phyloP scores from a whole-genome alignment of 2,113 vertebrate genomes.

The Tragelaphus imberbis region DNA sequence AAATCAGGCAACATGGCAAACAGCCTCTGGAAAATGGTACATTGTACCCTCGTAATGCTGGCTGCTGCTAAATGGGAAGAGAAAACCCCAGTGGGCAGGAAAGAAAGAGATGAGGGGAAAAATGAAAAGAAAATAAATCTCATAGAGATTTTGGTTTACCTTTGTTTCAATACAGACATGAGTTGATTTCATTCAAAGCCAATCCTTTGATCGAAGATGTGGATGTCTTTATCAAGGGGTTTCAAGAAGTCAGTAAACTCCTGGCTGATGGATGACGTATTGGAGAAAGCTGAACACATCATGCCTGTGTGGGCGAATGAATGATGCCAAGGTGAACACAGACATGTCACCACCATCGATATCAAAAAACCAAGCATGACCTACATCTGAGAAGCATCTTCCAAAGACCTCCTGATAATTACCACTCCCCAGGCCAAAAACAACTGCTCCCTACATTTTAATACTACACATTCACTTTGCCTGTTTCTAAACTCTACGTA shows the following conservation, averaged over 20 bases:
- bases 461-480: not conserved
- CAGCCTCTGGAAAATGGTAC: too few relatives aligned
- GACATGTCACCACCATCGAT: rapidly evolving
- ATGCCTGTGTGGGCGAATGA: rapidly evolving
- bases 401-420: not conserved
- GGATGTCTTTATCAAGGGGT: not conserved
- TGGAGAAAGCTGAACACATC: rapidly evolving
- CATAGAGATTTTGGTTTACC: not conserved
- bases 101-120: not conserved
- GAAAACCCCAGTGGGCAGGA: not conserved
- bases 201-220: not conserved
- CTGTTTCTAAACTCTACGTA: not conserved
- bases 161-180: not conserved
- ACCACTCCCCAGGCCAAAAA: not conserved
- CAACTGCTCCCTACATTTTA: too few relatives aligned
- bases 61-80: not conserved
- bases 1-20: not conserved
- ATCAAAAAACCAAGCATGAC: not conserved
- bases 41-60: rapidly evolving
- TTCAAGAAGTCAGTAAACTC: not conserved
- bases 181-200: not conserved
- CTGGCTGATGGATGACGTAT: rapidly evolving
- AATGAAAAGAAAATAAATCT: not conserved
- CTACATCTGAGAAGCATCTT: not conserved
- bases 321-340: not conserved